Base-by-base conservation (phyloP, 30 jellyfish, hydroid and myxozoan species). In the Calvadosia cruxmelitensis region DNA sequence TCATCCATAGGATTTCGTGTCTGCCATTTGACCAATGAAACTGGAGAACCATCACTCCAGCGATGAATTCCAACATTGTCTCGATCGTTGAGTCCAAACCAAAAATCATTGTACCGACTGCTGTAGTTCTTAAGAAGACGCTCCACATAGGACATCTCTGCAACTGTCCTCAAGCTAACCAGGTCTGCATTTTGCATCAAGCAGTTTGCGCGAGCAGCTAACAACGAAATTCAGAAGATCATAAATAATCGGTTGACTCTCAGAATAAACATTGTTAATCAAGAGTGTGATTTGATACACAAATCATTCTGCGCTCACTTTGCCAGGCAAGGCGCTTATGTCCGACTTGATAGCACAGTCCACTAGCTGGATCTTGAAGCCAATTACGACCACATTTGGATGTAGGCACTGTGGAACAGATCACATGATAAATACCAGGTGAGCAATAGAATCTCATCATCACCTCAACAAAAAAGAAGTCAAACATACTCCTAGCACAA, bases 191-290 rank as follows among this genome's bases (percentile, higher is more conserved):
- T 79, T 34, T 80, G 83, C 7, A 82, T 75, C 27, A 71, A 26
- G 52, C 97, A 87, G 48, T 73, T 80, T 0, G 95, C 86, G 50
- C 92, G 69, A 3, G 97, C 97, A 75, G 93, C 97, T 87, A 52
- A 42, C 78, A 48, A 33, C 28, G 27, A 31, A 64, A n/a, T n/a
- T n/a, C n/a, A n/a, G n/a, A n/a, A n/a, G n/a, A n/a, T n/a, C n/a
- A n/a, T n/a, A n/a, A n/a, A n/a, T 42, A 20, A 42, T 42, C 57
- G 57, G 57, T 42, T 42, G 57, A 20, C 20, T 20, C 20, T 42
- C 20, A 10, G 10, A 42, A 5, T 20, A 5, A 5, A 42, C 57
- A 42, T 42, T 42, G 20, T 42, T 10, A 42, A 42, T 42, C 15
- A 42, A 5, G 10, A 5, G 57, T 20, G 20, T 42, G 10, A 20